Base-by-base conservation (phyloP, 1,140 invertebrate genomes). In the Drosophila ananassae region DNA sequence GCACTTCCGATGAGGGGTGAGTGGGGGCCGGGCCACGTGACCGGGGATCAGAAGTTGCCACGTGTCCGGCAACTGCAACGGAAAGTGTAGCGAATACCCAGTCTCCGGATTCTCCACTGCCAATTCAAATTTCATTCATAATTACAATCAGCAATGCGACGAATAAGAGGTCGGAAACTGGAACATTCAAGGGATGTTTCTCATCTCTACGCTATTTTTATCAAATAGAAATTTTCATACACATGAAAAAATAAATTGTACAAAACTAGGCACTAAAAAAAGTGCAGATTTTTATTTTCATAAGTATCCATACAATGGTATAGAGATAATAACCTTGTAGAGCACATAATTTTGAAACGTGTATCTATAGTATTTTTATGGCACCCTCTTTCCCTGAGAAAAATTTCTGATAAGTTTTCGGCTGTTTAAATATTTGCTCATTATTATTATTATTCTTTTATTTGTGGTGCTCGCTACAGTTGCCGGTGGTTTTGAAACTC, bases 81-180 rank as follows among this genome's bases (percentile, higher is more conserved):
- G 69, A 73, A 62, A 73, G 56, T 73, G 69, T 63, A 73, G 44
- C 51, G 44, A 73, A 73, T 62, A 55, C 41, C 58, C 58, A 32
- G 55, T 56, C 71, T 53, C 55, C 22, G 10, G 10, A 56, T 62
- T 60, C 41, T 48, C 50, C 50, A 47, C 51, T 61, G 76, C 62
- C 83, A 87, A 89, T 87, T 87, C 79, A 89, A 87, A 87, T 87
- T 89, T 73, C 75, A 89, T 82, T 77, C 83, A 89, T 87, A 87
- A 87, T 87, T 87, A 75, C 75, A 77, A 85, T 67, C 78, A 52
- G 56, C n/a, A 22, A 79, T 63, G 22, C 56, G 13, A 25, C n/a
- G 28, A 48, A 57, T 4, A 21, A 54, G 37, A 50, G 55, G 55
- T 48, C 59, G 58, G 32, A 48, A 34, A 22, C 44, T 30, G 39